These are phyloP conservation scores for Pachymerium ferrugineum DNA, from an alignment of 2,888 invertebrate species.

Conservation along the genomic window DNA sequence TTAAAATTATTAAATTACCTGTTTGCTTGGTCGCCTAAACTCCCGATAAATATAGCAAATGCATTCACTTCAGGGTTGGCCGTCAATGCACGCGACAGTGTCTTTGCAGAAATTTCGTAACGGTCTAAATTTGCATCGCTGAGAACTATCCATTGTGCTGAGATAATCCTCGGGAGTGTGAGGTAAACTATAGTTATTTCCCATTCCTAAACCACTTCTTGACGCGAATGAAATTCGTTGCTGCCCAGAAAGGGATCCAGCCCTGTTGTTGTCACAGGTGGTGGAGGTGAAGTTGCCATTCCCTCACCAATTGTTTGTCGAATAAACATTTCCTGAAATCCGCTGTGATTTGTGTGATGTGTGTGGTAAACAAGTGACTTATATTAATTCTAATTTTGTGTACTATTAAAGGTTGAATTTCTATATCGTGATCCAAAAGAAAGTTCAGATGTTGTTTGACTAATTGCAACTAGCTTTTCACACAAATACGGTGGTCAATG, in stretches of 20 bases:
- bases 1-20: constrained; percentile 51
- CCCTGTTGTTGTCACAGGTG: constrained; percentile 39
- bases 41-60: constrained; percentile 90
- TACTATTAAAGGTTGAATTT: no score
- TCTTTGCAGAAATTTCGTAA: constrained; percentile 70
- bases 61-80: constrained; percentile 74
- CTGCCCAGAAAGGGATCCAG: constrained; percentile 45
- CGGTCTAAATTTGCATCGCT: constrained; percentile 94
- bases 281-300: constrained; percentile 37
- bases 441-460: no score
- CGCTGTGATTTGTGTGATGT: no score
- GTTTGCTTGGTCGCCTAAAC: constrained; percentile 84
- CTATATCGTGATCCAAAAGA: no score
- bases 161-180: constrained; percentile 91
- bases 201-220: constrained; percentile 79
- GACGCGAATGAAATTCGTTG: constrained; percentile 76
- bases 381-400: no score
- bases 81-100: constrained; percentile 66
- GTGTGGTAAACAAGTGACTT: no score
- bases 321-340: constrained; percentile 65
- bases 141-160: constrained; percentile 77
- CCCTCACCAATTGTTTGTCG: constrained; percentile 50
- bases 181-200: constrained; percentile 78
- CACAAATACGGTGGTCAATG: no score
- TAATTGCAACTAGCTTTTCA: no score